These are phyloP conservation scores for Archips xylosteana DNA, from an alignment of 2,888 invertebrate species.

Conservation along the genomic window DNA sequence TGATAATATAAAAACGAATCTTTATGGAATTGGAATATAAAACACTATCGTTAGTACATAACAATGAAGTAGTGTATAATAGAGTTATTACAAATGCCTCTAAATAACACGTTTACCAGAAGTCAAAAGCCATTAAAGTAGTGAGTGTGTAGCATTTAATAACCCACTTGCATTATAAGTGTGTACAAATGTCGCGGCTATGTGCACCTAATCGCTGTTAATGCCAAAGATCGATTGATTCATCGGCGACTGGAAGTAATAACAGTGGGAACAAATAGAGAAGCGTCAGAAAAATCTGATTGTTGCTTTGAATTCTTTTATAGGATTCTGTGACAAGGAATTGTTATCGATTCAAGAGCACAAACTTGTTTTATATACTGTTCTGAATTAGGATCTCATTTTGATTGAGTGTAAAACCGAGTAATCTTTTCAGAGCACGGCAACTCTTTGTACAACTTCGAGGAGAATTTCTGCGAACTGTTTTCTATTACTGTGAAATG, in stretches of 20 bases:
- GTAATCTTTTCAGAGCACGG: background rate
- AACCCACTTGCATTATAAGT: slow-evolving; percentile 26
- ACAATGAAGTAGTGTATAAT: background rate
- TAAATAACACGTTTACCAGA: background rate
- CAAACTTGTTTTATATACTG: background rate
- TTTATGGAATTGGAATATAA: background rate
- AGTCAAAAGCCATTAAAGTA: background rate
- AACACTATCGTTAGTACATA: background rate
- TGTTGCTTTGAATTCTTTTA: slow-evolving; percentile 40
- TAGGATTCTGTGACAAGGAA: background rate
- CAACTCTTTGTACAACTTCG: background rate
- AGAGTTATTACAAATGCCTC: background rate
- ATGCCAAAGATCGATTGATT: slow-evolving; percentile 37
- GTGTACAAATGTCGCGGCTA: slow-evolving; percentile 10
- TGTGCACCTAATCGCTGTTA: slow-evolving; percentile 7
- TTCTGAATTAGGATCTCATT: background rate
- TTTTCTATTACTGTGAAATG: background rate
- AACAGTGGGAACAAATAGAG: slow-evolving; percentile 63
- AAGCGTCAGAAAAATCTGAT: slow-evolving; percentile 55
- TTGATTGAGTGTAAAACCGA: too few species aligned
- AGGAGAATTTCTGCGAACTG: background rate
- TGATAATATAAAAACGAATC: background rate
- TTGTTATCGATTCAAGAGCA: background rate
- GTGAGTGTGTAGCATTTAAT: background rate
- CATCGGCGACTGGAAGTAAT: slow-evolving; percentile 52